Conservation (phyloP, 2,113 vertebrate species). For the Ifrita kowaldi region DNA sequence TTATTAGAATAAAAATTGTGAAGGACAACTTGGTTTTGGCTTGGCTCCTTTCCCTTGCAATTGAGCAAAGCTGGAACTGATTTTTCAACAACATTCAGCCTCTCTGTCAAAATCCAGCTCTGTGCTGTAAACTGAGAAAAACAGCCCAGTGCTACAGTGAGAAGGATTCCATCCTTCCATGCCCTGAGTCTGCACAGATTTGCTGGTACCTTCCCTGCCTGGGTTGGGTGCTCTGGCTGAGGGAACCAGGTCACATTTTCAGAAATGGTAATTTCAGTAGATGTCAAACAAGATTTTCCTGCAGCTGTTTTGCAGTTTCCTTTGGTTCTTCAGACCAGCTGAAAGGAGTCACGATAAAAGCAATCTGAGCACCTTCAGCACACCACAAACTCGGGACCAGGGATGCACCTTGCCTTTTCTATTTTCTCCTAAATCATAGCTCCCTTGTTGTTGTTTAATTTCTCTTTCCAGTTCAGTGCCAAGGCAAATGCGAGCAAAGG, state of each 20-base stretch:
- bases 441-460: slow-evolving; percentile 17
- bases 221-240: not conserved
- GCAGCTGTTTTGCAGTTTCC: not conserved
- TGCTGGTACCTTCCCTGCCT: not conserved
- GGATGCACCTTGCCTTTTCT: not conserved
- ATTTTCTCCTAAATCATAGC: not conserved
- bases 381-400: accelerated
- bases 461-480: not conserved
- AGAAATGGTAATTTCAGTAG: not conserved
- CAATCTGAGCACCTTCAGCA: not conserved
- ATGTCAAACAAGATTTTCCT: slow-evolving; percentile 1
- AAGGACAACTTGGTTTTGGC: not conserved
- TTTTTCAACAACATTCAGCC: not conserved
- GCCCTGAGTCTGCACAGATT: not conserved
- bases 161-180: not conserved
- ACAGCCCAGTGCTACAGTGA: not conserved
- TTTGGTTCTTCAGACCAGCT: not conserved
- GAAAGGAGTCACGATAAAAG: not conserved
- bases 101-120: not conserved
- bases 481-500: not conserved
- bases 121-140: not conserved
- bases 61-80: slow-evolving; percentile 1
- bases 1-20: not conserved
- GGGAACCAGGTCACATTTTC: not conserved
- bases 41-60: not conserved